Evolutionary conservation across 2,113 vertebrate species (phyloP).

Genomic region (Anguilla japonica): DNA sequence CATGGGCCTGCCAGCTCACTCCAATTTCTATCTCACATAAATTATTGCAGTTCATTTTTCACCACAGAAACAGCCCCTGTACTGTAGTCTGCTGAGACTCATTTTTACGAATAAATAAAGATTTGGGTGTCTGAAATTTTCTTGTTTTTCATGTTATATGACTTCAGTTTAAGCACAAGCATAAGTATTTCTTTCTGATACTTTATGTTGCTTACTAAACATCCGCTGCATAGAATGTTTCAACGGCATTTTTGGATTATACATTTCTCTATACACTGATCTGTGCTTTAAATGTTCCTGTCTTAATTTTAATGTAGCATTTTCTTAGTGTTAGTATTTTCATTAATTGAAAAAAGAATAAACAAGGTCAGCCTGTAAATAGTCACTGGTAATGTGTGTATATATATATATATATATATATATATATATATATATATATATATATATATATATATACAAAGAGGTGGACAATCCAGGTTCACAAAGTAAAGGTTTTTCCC

Average conservation of each 20-base stretch:
- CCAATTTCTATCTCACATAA: conserved; percentile 57
- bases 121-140: conserved; percentile 55
- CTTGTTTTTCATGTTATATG: conserved; percentile 46
- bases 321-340: no score
- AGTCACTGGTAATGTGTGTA: no score
- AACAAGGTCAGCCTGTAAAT: no score
- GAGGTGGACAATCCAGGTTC: no score
- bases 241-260: neutral
- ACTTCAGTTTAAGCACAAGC: conserved; percentile 27
- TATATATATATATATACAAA: no score
- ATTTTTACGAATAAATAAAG: conserved; percentile 53
- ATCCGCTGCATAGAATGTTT: conserved; percentile 15
- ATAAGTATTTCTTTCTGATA: conserved; percentile 35
- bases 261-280: neutral
- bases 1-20: conserved; percentile 51
- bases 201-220: conserved; percentile 28
- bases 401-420: no score
- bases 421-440: no score
- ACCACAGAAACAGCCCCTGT: conserved; percentile 54
- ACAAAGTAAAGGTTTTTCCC: no score
- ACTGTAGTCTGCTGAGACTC: conserved; percentile 51
- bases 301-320: no score
- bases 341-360: no score
- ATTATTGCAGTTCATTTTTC: conserved; percentile 53
- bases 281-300: no score